These are phyloP conservation scores for Aphelinus atriplicis DNA, from an alignment of 1,140 invertebrate species.

Conservation along the genomic window DNA sequence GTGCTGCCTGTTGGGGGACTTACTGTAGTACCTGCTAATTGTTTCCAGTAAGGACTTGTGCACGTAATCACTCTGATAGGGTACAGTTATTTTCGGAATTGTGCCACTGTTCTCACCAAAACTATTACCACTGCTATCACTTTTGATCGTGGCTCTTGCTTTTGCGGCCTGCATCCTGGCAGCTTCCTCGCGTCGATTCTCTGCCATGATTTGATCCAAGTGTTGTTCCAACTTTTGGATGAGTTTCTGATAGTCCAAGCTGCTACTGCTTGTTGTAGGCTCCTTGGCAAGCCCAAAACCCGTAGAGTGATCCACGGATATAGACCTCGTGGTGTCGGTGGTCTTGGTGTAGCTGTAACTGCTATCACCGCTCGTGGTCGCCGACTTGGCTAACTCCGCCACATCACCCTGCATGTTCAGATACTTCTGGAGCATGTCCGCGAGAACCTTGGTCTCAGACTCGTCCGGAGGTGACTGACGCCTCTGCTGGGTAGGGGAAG, in stretches of 20 bases:
- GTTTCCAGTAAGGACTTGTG: conserved; percentile 74
- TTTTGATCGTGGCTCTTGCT: background rate
- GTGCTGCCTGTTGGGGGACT: conserved; percentile 72
- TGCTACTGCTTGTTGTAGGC: conserved; percentile 25
- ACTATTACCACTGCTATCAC: background rate
- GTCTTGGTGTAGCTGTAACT: conserved; percentile 3
- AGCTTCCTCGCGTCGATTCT: conserved; percentile 48
- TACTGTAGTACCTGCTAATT: conserved; percentile 73
- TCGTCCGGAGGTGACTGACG: conserved; percentile 58
- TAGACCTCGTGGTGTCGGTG: conserved; percentile 13
- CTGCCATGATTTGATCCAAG: conserved; percentile 64
- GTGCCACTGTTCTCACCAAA: conserved; percentile 43
- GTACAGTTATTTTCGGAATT: conserved; percentile 44
- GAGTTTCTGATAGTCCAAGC: conserved; percentile 72
- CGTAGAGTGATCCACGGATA: conserved; percentile 14
- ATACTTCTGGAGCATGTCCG: conserved; percentile 76
- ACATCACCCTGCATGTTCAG: conserved; percentile 67
- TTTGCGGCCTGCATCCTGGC: background rate
- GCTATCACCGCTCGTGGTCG: background rate
- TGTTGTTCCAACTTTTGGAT: conserved; percentile 74
- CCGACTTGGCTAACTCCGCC: conserved; percentile 1
- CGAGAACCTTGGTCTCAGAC: conserved; percentile 68
- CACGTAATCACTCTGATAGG: conserved; percentile 68
- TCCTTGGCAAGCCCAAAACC: conserved; percentile 40
- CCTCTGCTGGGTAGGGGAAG: conserved; percentile 47